Evolutionary conservation across 2,113 vertebrate genomes (phyloP), one percentile per base, ranked within the genome.

Genomic region (Leucopsar rothschildi): DNA sequence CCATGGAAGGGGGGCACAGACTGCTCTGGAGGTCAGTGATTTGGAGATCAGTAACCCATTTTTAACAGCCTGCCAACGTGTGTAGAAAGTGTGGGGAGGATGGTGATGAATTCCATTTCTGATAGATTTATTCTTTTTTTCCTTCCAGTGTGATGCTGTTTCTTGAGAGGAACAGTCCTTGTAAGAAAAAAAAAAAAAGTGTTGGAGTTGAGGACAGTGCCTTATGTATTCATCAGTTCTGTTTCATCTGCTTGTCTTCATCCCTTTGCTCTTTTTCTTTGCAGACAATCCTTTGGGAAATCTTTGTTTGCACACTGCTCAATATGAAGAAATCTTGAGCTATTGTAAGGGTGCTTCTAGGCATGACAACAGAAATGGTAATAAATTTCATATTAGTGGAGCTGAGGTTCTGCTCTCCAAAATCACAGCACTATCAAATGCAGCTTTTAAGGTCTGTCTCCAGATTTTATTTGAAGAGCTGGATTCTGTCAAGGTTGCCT

Each of bases 1-100:
- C 25, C 1, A 0, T 31, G 12, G 14, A 19, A 69, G 13, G 17
- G n/a, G 27, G 39, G 44, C 40, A 12, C 11, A 10, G 63, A 3
- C 23, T 71, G 9, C 27, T 76, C 28, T 72, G 63, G 50, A 31
- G 5, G 52, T 42, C 80, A 63, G 9, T 40, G 37, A 16, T 68
- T 82, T 71, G 82, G 55, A 65, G 60, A 70, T 63, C 49, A 66
- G 18, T 17, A 81, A 75, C 35, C 15, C 11, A 22, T 87, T 63
- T 86, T 70, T 20, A 63, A 42, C 27, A 66, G 59, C 37, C 50
- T 76, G 50, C 28, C 45, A 18, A 5, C 0, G 5, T 31, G 49
- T 49, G n/a, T 15, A 12, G 47, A 15, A 59, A 12, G 3, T 29
- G 7, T 40, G 2, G 28, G 33, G 31, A 68, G 23, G 12, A 40